Conservation (phyloP, 2,888 invertebrate species). For the Hyposoter didymator region DNA sequence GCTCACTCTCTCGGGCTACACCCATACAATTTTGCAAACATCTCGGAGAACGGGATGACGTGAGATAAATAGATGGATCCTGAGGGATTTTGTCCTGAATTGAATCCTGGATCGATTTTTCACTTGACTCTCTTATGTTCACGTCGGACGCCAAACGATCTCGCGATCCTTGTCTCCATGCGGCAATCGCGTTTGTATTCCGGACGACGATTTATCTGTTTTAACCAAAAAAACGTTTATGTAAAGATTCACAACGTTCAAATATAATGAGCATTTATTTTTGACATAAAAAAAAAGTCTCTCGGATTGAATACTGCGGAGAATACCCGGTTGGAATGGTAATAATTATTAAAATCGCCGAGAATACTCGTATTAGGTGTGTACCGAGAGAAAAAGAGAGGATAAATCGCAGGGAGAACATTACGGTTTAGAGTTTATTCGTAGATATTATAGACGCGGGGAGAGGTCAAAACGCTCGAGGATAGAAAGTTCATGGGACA, state of each 20-base stretch:
- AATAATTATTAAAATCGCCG: not conserved
- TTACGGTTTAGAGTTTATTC: constrained; percentile 42
- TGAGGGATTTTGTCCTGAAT: constrained; percentile 13
- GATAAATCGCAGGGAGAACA: constrained; percentile 16
- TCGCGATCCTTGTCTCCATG: not conserved
- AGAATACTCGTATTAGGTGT: not conserved
- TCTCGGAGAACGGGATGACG: constrained; percentile 73
- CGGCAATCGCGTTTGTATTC: not conserved
- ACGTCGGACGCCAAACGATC: not conserved
- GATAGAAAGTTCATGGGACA: constrained; percentile 53
- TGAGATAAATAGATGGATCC: constrained; percentile 74
- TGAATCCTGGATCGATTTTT: constrained; percentile 7
- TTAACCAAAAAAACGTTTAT: not conserved
- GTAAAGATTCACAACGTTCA: not conserved
- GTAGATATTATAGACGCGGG: constrained; percentile 1
- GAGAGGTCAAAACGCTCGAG: constrained; percentile 53
- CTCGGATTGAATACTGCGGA: not conserved
- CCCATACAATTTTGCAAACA: constrained; percentile 74
- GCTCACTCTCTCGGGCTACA: constrained; percentile 62
- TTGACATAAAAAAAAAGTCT: not conserved
- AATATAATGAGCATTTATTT: not conserved
- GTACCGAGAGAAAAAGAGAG: not conserved
- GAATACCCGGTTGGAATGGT: not conserved
- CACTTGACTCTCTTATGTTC: not conserved
- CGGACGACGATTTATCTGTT: not conserved